Evolutionary conservation across 2,888 invertebrate genomes (phyloP), one percentile per base, ranked within the genome.

Genomic region (Tipula helvola): DNA sequence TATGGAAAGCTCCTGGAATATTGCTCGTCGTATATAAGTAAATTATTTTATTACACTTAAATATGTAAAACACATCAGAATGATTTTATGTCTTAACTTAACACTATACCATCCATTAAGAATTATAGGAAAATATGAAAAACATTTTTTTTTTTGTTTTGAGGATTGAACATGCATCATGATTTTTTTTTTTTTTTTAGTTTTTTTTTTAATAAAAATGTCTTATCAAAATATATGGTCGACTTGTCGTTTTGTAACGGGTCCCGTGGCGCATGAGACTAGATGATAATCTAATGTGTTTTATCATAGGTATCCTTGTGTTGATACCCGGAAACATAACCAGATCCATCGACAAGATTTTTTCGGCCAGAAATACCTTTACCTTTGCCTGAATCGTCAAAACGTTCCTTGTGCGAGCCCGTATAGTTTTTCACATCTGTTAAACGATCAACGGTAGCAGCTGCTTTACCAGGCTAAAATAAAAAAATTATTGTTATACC

Each of bases 381-480:
- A 18, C 97, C 97, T 90, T 96, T 97, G 87, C 97, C 97, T 39
- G 93, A 92, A 87, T 95, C 95, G 91, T 97, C 97, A 90, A 97
- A 97, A 36, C 97, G 94, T 89, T 97, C 96, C 90, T 95, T 96
- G 90, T 96, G 96, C 5, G 96, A 96, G 86, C 97, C 97, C 0
- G 97, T 97, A 91, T 97, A 97, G 90, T 96, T 97, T 89, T 94
- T 95, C n/a, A 96, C 94, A 90, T 97, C 97, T 0, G 97, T 97
- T 88, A 97, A 91, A 87, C 97, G 93, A 88, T 96, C 96, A 39
- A 92, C 92, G 83, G 91, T 91, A 28, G 91, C 90, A 10, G 91
- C 89, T 12, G 91, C 91, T 87, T 92, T 92, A 87, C 91, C 91
- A 88, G 91, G 90, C 91, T 92, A 28, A 5, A 88, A 47, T 83